Base-by-base conservation (phyloP, 1,140 invertebrate species). In the Archivesica marissinica region DNA sequence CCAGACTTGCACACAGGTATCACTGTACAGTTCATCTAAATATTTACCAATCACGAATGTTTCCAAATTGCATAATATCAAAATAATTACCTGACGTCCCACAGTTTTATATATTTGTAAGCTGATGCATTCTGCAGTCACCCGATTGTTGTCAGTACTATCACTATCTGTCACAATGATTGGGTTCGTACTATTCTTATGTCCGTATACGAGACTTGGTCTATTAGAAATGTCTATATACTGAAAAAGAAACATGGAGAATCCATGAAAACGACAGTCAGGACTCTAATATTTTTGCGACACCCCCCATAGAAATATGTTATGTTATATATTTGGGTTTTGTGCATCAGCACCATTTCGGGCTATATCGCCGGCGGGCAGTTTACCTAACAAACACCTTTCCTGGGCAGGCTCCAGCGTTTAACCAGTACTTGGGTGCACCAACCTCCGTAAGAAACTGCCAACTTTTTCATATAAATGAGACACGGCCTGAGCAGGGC, bases 91-190 rank as follows among this genome's bases (percentile, higher is more conserved):
- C 25, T 30, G 30, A 7, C 33, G 28, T 9, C 1, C 56, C 1
- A 13, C 13, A 61, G 6, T 61, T 9, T 13, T 6, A 6, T 28
- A 6, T 20, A 6, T 61, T 3, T 2, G 6, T 44, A 72, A 50
- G 2, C 15, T 0, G 15, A 50, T 2, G 33, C 68, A 72, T 30
- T 30, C 13, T 50, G 68, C 68, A 2, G 25, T 33, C 13, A 72
- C 41, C 3, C 3, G 50, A 23, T 20, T 81, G 35, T 54, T 72
- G 41, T 81, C 72, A 25, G 64, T 30, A 38, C 79, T 66, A 59
- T 81, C 79, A 11, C 2, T 17, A 52, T 81, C 79, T 20, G 15
- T 39, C 0, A 81, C 66, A 35, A 72, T 23, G 1, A 81, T 81
- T 50, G 47, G 74, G 38, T 64, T 64, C 15, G 30, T 0, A 35